Evolutionary conservation across 1,140 invertebrate species (phyloP), one percentile per base, ranked within the genome.

Genomic region (Lepidostoma basale): DNA sequence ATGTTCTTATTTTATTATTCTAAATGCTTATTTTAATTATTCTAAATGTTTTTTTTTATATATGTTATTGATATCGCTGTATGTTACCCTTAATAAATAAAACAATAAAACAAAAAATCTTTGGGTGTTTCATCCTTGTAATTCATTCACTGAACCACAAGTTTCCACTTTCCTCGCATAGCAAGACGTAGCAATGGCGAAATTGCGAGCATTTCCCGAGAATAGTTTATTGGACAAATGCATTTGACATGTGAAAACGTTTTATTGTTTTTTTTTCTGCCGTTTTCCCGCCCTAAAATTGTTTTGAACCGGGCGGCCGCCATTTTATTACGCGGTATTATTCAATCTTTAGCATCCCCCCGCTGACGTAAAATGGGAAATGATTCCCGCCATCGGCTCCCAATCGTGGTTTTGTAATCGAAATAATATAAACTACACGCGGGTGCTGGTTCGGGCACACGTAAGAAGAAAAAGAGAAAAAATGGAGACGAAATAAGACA

Each of bases 151-250:
- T n/a, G n/a, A 40, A n/a, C 39, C 39, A 14, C 39, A 40, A 40
- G 18, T 40, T 49, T 49, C 45, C 45, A 49, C 25, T 49, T 23
- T 12, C 45, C 45, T 23, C 45, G 20, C 45, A 22, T 49, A 12
- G 45, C 45, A 49, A 49, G 45, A 49, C 45, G 44, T 20, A 10
- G 45, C 25, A 28, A n/a, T 30, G 25, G 23, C 12, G n/a, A 54
- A 54, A 54, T 54, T 12, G 49, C 49, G 10, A 14, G 49, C n/a
- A 54, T 54, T 59, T 59, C 22, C 54, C 54, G 18, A 16, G 54
- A 59, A 59, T 59, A 59, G 54, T 59, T 59, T 59, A 59, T 59
- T 59, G 54, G 54, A 40, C 54, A 59, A 59, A 59, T 59, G 54
- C 54, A 59, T 59, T 59, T 59, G 54, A 59, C 54, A 59, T 59